Evolutionary conservation across 2,797 vertebrate species (phyloP), one percentile per base, ranked within the genome.

Genomic region (Gymnoscopelus microlampas): DNA sequence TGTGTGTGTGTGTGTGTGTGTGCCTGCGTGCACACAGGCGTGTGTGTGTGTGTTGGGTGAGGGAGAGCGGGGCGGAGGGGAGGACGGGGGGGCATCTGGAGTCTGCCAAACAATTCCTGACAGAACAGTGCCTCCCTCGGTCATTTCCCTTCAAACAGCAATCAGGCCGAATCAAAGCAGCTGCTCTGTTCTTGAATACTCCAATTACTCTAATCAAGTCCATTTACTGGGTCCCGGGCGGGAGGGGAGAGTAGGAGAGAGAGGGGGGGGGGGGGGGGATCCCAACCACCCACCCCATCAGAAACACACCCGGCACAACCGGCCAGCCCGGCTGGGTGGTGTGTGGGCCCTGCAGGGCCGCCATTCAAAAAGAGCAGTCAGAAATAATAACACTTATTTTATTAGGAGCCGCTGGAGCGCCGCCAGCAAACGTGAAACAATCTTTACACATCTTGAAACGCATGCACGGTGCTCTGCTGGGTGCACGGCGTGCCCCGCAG

Each of bases 91-190:
- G 74, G 80, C 82, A 84, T 85, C 85, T 88, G 86, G 86, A 91
- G 66, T 89, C 83, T 84, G 87, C 88, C 89, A 93, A 93, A 94
- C 89, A 88, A 83, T 85, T 84, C 82, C 88, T 92, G 91, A 93
- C 91, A 92, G 93, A 92, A 81, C 88, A 89, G 83, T 89, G 84
- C 90, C 92, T 91, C 87, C 85, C 83, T 91, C 75, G 82, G 83
- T 86, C 84, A 73, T 85, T 91, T 90, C 87, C 39, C 85, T 86
- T 87, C 89, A 84, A 90, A 90, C 85, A 88, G 93, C 90, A 93
- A 93, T 94, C 92, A 93, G 81, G 88, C 79, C 84, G 74, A 93
- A 94, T 93, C 90, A 91, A 92, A 93, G 91, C 92, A 93, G 91
- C 90, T 93, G 93, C 86, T 89, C 87, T 82, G 80, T 81, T 89